Percentiles rank a stretch among this genome's conserved stretches.
Conservation (phyloP, 2,888 invertebrate species). For the Drosophila macrospina region DNA sequence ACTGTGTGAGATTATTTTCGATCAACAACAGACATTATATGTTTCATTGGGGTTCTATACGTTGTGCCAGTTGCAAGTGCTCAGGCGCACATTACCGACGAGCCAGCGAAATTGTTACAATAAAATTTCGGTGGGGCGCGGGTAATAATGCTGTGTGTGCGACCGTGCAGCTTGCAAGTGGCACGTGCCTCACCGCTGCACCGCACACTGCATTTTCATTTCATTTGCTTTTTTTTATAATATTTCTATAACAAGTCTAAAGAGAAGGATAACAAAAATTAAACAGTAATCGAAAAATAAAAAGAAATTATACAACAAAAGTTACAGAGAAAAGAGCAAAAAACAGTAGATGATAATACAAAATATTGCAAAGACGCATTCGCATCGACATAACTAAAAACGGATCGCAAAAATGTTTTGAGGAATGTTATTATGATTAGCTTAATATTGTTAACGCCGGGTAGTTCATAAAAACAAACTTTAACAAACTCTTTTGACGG, state of each 20-base stretch:
- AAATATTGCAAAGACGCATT: slow-evolving; percentile 43
- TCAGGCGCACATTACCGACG: slow-evolving; percentile 51
- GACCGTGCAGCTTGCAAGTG: slow-evolving; percentile 46
- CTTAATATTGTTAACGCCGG: slow-evolving; percentile 54
- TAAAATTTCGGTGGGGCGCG: slow-evolving; percentile 72
- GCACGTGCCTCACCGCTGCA: slow-evolving; percentile 45
- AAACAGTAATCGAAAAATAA: slow-evolving; percentile 35
- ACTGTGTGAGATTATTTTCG: slow-evolving; percentile 34
- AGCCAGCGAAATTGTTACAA: slow-evolving; percentile 73
- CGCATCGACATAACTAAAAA: slow-evolving; percentile 46
- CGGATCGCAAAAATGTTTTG: slow-evolving; percentile 69
- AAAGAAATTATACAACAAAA: slow-evolving; percentile 54
- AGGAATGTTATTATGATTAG: slow-evolving; percentile 83
- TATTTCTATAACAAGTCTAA: slow-evolving; percentile 52
- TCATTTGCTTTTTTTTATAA: slow-evolving; percentile 15
- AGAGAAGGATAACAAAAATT: slow-evolving; percentile 49
- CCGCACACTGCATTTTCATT: slow-evolving; percentile 35
- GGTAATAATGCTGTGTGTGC: slow-evolving; percentile 80
- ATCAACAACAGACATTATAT: slow-evolving; percentile 70
- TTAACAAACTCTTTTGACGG: slow-evolving; percentile 74
- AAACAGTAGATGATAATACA: slow-evolving; percentile 47
- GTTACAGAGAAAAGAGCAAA: slow-evolving; percentile 52
- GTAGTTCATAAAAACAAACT: slow-evolving; percentile 73
- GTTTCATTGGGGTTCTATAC: slow-evolving; percentile 14
- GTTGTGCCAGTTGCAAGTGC: slow-evolving; percentile 62